Evolutionary conservation across 2,113 vertebrate species (phyloP).

Genomic region (Egretta garzetta): DNA sequence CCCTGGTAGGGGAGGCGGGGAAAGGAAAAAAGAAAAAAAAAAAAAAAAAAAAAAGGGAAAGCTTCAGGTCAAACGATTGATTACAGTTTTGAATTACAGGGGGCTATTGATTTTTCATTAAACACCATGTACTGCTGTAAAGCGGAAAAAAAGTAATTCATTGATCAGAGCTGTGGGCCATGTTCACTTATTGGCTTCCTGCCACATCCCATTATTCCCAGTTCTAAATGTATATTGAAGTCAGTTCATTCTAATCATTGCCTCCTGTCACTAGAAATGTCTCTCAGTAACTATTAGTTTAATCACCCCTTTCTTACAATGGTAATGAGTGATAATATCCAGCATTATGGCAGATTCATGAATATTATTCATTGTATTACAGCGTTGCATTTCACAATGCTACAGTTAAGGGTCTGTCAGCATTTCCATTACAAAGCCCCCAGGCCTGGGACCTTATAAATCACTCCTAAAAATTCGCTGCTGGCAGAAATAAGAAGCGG

Average conservation of each 20-base stretch:
- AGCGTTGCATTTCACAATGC: background rate
- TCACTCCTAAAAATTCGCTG: conserved; percentile 31
- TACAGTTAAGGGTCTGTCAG: conserved; percentile 47
- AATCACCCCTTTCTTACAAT: conserved; percentile 74
- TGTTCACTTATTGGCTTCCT: conserved; percentile 89
- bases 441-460: conserved; percentile 37
- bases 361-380: conserved; percentile 56
- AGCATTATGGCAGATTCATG: conserved; percentile 47
- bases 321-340: conserved; percentile 75
- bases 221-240: conserved; percentile 83
- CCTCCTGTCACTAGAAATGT: conserved; percentile 81
- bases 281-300: conserved; percentile 78
- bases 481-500: background rate
- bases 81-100: conserved; percentile 77
- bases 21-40: background rate
- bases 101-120: conserved; percentile 97
- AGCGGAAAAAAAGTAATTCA: conserved; percentile 84
- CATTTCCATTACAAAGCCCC: conserved; percentile 4
- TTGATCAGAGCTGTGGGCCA: conserved; percentile 83
- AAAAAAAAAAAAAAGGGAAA: conserved; percentile 46
- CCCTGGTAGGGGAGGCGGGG: background rate
- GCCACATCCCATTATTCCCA: conserved; percentile 83
- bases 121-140: conserved; percentile 69
- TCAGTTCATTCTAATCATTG: conserved; percentile 80
- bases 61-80: conserved; percentile 80